Percentiles rank a stretch among this genome's conserved stretches.
Conservation (phyloP, 1,140 invertebrate species). For the Cotesia glomerata region DNA sequence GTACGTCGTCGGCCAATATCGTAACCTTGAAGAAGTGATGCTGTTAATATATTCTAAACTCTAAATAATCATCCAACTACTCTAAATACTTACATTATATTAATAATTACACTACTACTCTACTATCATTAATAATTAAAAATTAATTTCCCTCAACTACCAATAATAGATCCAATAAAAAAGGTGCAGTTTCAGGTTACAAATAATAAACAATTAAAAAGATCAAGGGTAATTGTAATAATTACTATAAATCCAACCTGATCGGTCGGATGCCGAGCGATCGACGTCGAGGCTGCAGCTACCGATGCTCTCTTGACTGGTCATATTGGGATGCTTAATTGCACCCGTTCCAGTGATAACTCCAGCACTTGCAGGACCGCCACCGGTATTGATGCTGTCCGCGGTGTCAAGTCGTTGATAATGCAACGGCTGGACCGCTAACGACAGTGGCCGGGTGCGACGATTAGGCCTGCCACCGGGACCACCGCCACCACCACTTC, state of each 20-base stretch:
- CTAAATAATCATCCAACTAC: too few relatives aligned
- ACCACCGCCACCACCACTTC: conserved; percentile 41
- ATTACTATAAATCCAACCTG: conserved; percentile 67
- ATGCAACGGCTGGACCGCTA: conserved; percentile 58
- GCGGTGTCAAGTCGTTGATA: conserved; percentile 55
- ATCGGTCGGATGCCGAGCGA: conserved; percentile 77
- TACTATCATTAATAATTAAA: too few relatives aligned
- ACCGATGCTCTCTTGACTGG: conserved; percentile 71
- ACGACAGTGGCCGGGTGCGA: conserved; percentile 54
- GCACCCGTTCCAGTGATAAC: not conserved
- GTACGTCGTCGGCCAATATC: conserved; percentile 6
- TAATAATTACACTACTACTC: not conserved
- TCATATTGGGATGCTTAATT: conserved; percentile 58
- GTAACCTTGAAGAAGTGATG: conserved; percentile 9
- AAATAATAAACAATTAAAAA: not conserved
- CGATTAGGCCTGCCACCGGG: conserved; percentile 40
- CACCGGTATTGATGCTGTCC: conserved; percentile 29
- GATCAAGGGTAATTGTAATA: not conserved
- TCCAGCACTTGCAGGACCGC: not conserved
- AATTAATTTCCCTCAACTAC: too few relatives aligned
- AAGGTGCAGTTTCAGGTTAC: not conserved
- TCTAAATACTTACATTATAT: not conserved
- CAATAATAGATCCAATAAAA: too few relatives aligned
- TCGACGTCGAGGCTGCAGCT: conserved; percentile 84
- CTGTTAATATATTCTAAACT: too few relatives aligned